Evolutionary conservation across 2,797 vertebrate genomes (phyloP).

Genomic region (Periparus ater): DNA sequence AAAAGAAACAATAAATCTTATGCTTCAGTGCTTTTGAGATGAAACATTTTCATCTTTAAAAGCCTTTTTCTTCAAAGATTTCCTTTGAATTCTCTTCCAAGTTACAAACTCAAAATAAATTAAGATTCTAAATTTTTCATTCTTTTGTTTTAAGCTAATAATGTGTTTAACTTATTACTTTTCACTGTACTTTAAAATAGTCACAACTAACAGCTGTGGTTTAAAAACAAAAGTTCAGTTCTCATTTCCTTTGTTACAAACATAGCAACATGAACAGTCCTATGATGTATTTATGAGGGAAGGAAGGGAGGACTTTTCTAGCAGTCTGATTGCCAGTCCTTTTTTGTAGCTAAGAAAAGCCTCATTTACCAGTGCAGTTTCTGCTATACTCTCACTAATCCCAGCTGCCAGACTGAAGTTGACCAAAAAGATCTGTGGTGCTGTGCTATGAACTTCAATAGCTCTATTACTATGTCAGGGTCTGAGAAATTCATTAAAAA

Average conservation of each 20-base stretch:
- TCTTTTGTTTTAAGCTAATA: background rate
- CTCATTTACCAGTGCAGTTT: background rate
- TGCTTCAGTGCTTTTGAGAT: background rate
- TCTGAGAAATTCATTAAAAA: background rate
- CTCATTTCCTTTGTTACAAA: background rate
- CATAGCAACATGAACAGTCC: background rate
- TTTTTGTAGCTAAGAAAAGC: background rate
- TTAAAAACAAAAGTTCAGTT: background rate
- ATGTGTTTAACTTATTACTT: background rate
- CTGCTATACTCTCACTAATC: background rate
- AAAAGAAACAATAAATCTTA: background rate
- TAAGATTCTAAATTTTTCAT: background rate
- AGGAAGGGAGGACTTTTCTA: background rate
- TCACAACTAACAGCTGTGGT: background rate
- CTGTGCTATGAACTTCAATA: background rate
- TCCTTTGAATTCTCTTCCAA: background rate
- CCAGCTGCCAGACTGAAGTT: background rate
- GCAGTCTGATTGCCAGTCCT: background rate
- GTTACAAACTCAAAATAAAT: background rate
- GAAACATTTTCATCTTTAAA: background rate
- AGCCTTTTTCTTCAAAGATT: background rate
- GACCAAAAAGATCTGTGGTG: background rate
- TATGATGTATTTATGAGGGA: background rate
- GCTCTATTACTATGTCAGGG: background rate
- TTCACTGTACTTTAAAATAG: background rate